Evolutionary conservation across 2,113 vertebrate species (phyloP), one percentile per base, ranked within the genome.

Genomic region (Dromas ardeola): DNA sequence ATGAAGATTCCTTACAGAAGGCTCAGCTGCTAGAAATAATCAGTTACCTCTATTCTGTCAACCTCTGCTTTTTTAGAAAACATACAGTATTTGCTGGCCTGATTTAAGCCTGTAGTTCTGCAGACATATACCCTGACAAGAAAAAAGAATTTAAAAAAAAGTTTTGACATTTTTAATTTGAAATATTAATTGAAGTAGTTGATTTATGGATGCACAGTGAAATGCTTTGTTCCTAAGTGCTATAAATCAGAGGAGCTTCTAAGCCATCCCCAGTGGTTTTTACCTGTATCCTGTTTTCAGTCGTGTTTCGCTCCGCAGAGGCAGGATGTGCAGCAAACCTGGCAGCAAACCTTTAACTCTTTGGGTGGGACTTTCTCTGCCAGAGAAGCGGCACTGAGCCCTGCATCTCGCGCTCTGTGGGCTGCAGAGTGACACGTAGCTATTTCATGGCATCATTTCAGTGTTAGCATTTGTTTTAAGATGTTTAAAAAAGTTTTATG

Each of bases 281-380:
- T 92, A 73, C 94, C 71, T 92, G 30, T 82, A 93, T 98, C 97
- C 97, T 97, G 97, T 98, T 97, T 97, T 76, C 59, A 49, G 86
- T 74, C 71, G 61, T 80, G 72, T 69, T 91, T 88, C 47, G 38
- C 71, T 81, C 86, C 65, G 59, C 94, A 96, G 93, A 93, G 96
- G 90, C 95, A 96, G 97, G 97, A 96, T 96, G 72, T 95, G 96
- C 84, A 71, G 84, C 69, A 81, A 63, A 81, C 40, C 52, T 93
- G 97, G 88, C 84, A 94, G 67, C 84, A 92, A 55, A 88, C n/a
- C 92, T 63, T 77, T 88, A 80, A 78, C 88, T 77, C 18, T 92
- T 95, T 92, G 58, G 34, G 82, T 77, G 82, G 50, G 90, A 81
- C 66, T 78, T 77, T 85, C 79, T 84, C 74, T 91, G 72, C 85